Evolutionary conservation across 2,888 invertebrate species (phyloP).

Genomic region (Dione juno): DNA sequence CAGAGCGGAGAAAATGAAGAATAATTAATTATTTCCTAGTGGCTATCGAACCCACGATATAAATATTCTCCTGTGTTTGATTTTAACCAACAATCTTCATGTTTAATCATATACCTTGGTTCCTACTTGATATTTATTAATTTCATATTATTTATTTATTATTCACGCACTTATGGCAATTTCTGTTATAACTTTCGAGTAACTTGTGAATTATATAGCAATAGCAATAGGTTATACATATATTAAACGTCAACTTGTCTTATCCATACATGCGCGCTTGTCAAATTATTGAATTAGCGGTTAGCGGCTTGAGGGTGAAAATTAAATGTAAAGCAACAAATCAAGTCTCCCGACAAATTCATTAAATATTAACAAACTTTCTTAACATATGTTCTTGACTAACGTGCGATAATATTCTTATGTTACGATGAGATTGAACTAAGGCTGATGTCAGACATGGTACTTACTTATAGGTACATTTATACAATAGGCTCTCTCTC

Average conservation of each 20-base stretch:
- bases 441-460: conserved; percentile 32
- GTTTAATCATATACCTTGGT: no score
- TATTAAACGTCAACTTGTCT: conserved; percentile 37
- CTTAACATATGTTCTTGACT: conserved; percentile 80
- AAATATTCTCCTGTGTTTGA: background rate
- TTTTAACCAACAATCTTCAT: no score
- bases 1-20: no score
- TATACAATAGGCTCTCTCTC: no score
- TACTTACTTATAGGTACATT: background rate
- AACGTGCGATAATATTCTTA: conserved; percentile 55
- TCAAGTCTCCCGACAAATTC: conserved; percentile 67
- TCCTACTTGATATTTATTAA: background rate
- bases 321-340: conserved; percentile 75
- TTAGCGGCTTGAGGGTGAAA: conserved; percentile 63
- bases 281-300: conserved; percentile 75
- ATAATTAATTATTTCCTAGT: no score
- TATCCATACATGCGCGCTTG: conserved; percentile 54
- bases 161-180: background rate
- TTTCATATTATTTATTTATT: background rate
- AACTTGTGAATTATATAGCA: conserved; percentile 4
- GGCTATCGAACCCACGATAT: no score
- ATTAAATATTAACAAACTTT: conserved; percentile 82
- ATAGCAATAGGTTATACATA: background rate
- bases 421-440: conserved; percentile 47
- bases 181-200: background rate